Base-by-base conservation (phyloP, 2,797 vertebrate species). In the Dermochelys coriacea region DNA sequence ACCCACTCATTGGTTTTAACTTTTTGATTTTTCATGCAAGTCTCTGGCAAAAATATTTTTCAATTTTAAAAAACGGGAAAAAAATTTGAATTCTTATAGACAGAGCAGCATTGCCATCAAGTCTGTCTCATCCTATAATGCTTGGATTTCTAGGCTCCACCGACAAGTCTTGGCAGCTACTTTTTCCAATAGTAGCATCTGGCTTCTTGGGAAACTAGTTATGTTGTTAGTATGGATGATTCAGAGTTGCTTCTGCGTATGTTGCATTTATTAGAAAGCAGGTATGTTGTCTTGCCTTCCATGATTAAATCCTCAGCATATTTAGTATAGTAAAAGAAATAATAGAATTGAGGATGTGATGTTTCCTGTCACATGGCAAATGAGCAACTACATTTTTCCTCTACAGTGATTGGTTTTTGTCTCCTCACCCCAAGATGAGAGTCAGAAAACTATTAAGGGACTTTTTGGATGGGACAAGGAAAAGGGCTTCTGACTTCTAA, bases 161-260 rank as follows among this genome's bases (percentile, higher is more conserved):
- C 98, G 97, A 98, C 97, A 98, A 98, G 98, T 97, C 94, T 85
- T 92, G 97, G 98, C 98, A 98, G 97, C 97, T 95, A 87, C 98
- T 98, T 98, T 54, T 98, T 97, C 97, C 98, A 97, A 98, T 94
- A 98, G 98, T 97, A 98, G 98, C 98, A 98, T 98, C 98, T 98
- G 98, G 97, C 89, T 97, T 91, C 61, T 97, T 98, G 98, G 98
- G 97, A 98, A 97, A 96, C 82, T 86, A 18, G 0, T 94, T 92
- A 87, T 92, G 96, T 71, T 54, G 95, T 96, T 96, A 92, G 95
- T 95, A 88, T 96, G 95, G 96, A 96, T 94, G 93, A 88, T 95
- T 95, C 88, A 68, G 94, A 91, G 82, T 93, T 89, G 84, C 87
- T 95, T 94, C 95, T 93, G 96, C 96, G 96, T 94, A 95, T 93